These are phyloP conservation scores for Belgica antarctica DNA, from an alignment of 2,888 invertebrate species.

Conservation along the genomic window DNA sequence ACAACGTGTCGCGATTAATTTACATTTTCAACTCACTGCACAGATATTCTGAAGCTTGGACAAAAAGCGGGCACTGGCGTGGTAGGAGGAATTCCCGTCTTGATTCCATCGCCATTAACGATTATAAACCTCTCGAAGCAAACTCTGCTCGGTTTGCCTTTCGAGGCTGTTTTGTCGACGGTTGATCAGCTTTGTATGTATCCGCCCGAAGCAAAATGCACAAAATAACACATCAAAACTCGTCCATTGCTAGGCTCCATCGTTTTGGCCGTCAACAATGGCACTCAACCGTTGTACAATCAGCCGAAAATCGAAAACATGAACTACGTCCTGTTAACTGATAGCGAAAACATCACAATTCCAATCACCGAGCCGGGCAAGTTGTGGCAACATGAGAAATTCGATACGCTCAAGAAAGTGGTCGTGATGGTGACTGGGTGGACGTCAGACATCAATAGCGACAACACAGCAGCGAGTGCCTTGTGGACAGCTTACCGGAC, in stretches of 20 bases:
- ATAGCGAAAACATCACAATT: constrained; percentile 49
- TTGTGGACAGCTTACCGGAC: constrained; percentile 51
- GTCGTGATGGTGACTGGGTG: constrained; percentile 54
- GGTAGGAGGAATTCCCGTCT: constrained; percentile 20
- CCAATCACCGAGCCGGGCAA: constrained; percentile 49
- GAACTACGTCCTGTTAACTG: constrained; percentile 51
- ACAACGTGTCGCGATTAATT: too few species aligned
- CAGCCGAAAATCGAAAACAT: constrained; percentile 50
- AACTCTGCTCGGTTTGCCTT: constrained; percentile 44
- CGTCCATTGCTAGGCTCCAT: constrained; percentile 25
- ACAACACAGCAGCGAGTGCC: constrained; percentile 48
- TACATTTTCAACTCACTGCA: background rate
- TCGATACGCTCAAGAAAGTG: constrained; percentile 50
- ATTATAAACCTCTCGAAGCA: constrained; percentile 44
- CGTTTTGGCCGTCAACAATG: constrained; percentile 9
- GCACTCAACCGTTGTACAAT: constrained; percentile 28
- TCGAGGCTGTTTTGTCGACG: constrained; percentile 31
- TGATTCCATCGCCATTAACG: constrained; percentile 44
- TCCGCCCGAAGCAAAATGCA: background rate
- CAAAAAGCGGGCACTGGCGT: background rate
- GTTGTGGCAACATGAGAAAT: constrained; percentile 51
- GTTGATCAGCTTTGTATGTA: constrained; percentile 43
- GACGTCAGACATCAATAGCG: constrained; percentile 51
- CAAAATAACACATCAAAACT: background rate
- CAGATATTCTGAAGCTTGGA: constrained; percentile 17